Base-by-base conservation (phyloP, 2,888 invertebrate genomes). In the Caenorhabditis angaria region DNA sequence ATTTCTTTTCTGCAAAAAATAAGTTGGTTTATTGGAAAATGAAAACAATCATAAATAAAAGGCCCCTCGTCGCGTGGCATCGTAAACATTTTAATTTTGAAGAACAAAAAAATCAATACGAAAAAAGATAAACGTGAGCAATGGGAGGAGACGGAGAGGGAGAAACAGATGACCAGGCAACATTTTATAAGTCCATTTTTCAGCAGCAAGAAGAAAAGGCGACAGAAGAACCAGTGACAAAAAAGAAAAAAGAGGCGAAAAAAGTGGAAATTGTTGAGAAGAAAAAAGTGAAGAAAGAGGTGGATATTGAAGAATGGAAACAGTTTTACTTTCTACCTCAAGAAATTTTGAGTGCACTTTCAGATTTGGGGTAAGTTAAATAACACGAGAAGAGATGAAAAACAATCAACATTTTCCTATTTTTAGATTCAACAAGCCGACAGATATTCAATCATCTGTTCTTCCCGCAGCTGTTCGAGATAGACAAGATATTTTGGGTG, bases 401-500 rank as follows among this genome's bases (percentile, higher is more conserved):
- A 32, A 5, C 5, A 32, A 24, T 6, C 32, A 35, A 24, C 14
- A 5, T 27, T 25, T 41, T 41, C 41, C 18, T 2, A 41, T 12
- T 69, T 80, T 66, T 61, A 84, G 84, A 56, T 86, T 85, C 73
- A 22, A 75, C 20, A 55, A 91, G 25, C 97, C 99, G 0, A 97
- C 97, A 0, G 91, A 92, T 82, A 97, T 99, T 85, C 97, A 99
- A 88, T 78, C 83, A 24, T 87, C 93, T 70, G 91, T 93, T 0
- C 89, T 95, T 51, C 93, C 94, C 0, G 91, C 94, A 56, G 94
- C 95, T 41, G 92, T 95, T 83, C 91, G 93, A 87, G 96, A 94
- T 50, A 91, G 92, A 57, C 91, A 93, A 89, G 97, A 99, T 88
- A 93, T 99, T 80, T 89, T 99, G 0, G 99, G 97, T n/a, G 97